phyloP scores from a whole-genome alignment of 2,113 vertebrate genomes.

The Aythya baeri region DNA sequence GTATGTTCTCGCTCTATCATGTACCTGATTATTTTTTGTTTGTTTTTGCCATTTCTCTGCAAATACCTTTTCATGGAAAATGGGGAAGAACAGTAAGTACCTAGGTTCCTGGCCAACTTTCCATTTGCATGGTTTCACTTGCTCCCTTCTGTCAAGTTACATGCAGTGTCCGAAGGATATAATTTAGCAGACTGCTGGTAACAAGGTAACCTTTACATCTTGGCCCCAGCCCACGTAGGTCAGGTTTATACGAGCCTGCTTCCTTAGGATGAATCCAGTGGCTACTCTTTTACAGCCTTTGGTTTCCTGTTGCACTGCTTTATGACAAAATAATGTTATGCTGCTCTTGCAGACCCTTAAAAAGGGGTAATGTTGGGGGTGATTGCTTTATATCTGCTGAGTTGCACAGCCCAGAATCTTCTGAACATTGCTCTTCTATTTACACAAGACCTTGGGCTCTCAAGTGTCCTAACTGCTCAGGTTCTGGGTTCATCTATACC shows the following conservation, averaged over 20 bases:
- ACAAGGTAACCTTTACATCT: background rate
- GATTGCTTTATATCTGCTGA: rapidly evolving
- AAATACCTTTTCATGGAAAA: background rate
- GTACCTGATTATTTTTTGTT: background rate
- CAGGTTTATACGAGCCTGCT: background rate
- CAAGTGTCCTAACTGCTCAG: rapidly evolving
- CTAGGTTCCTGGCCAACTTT: background rate
- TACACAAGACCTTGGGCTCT: rapidly evolving
- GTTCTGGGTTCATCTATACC: rapidly evolving
- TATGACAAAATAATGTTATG: rapidly evolving
- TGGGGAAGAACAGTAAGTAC: background rate
- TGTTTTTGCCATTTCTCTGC: rapidly evolving
- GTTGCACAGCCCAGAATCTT: background rate
- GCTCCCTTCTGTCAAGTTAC: background rate
- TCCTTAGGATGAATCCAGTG: rapidly evolving
- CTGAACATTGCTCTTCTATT: background rate
- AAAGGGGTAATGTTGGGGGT: rapidly evolving
- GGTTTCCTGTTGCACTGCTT: background rate
- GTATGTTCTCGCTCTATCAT: rapidly evolving
- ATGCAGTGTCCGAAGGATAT: background rate
- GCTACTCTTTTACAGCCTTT: background rate
- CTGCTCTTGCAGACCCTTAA: background rate
- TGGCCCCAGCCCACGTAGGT: background rate
- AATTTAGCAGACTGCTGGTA: background rate
- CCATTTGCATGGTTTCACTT: background rate